Percentiles rank a stretch among this genome's conserved stretches.
phyloP scores from a whole-genome alignment of 2,797 vertebrate genomes.

The Enteromius viviparus region DNA sequence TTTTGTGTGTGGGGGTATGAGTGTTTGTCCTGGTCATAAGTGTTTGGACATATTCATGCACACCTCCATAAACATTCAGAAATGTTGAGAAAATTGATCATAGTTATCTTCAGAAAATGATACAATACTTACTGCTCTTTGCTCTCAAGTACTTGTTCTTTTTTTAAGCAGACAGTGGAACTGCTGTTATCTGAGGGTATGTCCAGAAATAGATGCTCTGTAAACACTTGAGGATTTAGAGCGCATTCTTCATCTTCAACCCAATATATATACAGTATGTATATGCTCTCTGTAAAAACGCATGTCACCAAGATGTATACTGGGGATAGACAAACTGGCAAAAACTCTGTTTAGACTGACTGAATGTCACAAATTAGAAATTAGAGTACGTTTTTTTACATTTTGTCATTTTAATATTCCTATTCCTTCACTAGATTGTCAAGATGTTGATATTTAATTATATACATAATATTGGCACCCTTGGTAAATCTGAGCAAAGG shows the following conservation, averaged over 20 bases:
- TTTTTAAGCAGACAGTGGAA: neutral
- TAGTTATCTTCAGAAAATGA: neutral
- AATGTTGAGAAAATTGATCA: neutral
- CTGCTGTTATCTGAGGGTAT: neutral
- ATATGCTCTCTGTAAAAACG: slow-evolving; percentile 44
- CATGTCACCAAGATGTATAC: neutral
- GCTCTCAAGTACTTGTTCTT: neutral
- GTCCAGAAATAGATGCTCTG: slow-evolving; percentile 62
- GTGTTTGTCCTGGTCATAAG: neutral
- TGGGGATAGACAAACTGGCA: neutral
- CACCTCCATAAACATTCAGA: slow-evolving; percentile 4
- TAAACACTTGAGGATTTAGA: slow-evolving; percentile 66
- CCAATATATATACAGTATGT: too few species aligned
- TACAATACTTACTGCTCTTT: neutral
- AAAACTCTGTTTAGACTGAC: neutral
- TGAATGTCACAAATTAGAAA: neutral
- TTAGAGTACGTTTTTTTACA: neutral
- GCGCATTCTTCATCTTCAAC: slow-evolving; percentile 64
- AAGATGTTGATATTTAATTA: neutral
- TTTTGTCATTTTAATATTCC: neutral
- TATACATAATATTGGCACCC: too few species aligned
- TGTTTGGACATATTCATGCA: slow-evolving; percentile 17
- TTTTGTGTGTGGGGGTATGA: slow-evolving; percentile 5
- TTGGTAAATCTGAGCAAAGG: too few species aligned
- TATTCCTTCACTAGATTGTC: neutral